phyloP scores from a whole-genome alignment of 2,888 invertebrate genomes.

The Alviniconcha strummeri region DNA sequence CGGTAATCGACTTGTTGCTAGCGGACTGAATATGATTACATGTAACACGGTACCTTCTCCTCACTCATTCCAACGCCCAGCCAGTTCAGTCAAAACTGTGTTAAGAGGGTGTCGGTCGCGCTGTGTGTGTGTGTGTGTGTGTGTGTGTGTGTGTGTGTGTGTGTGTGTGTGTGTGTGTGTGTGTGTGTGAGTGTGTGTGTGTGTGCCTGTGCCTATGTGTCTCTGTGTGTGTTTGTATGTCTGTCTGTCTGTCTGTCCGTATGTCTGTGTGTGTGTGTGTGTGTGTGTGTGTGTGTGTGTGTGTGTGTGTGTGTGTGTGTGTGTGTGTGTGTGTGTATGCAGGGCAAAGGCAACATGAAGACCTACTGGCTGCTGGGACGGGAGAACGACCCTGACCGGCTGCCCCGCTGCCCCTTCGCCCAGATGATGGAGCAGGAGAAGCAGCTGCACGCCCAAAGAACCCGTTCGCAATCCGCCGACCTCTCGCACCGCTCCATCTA shows the following conservation, averaged over 20 bases:
- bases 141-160: too few species aligned
- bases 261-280: neutral
- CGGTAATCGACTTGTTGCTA: too few species aligned
- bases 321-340: slow-evolving; percentile 24
- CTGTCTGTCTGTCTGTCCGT: neutral
- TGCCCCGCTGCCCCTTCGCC: slow-evolving; percentile 6
- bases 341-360: slow-evolving; percentile 66
- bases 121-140: too few species aligned
- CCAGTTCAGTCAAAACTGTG: too few species aligned
- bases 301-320: neutral
- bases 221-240: neutral
- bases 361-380: slow-evolving; percentile 64
- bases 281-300: neutral
- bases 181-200: neutral
- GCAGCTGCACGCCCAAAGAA: slow-evolving; percentile 17
- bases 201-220: neutral
- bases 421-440: slow-evolving; percentile 51
- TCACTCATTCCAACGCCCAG: too few species aligned
- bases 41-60: too few species aligned
- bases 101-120: too few species aligned
- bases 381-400: slow-evolving; percentile 36
- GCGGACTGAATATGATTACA: too few species aligned
- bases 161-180: too few species aligned
- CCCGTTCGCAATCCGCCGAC: slow-evolving; percentile 2
- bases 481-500: slow-evolving; percentile 37